A percentile compares a stretch with the other conserved stretches of the same genome.
Evolutionary conservation across 2,113 vertebrate genomes (phyloP).

Genomic region (Oostethus manadensis): DNA sequence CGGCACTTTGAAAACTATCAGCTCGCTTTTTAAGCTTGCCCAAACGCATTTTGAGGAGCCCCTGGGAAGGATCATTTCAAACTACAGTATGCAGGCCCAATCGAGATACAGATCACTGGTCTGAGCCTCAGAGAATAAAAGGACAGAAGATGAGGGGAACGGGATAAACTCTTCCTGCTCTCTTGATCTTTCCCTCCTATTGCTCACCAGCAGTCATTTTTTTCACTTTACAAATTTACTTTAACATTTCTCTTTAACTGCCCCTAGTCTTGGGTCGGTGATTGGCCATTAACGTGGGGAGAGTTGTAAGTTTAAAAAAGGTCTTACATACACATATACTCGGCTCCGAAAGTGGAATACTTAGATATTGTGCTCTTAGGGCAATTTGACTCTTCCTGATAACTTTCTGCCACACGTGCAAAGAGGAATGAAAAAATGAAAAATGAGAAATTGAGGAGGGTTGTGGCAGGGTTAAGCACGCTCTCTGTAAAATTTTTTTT

Average conservation of each 20-base stretch:
- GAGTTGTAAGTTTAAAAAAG: neutral
- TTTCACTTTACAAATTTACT: slow-evolving; percentile 12
- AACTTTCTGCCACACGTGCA: neutral
- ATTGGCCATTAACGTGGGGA: neutral
- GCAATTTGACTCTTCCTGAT: neutral
- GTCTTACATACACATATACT: neutral
- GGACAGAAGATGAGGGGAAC: slow-evolving; percentile 41
- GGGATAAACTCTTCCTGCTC: slow-evolving; percentile 54
- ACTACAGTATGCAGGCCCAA: slow-evolving; percentile 49
- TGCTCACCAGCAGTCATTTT: slow-evolving; percentile 11
- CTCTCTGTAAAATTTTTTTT: no score
- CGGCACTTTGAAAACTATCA: slow-evolving; percentile 66
- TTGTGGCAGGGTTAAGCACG: no score
- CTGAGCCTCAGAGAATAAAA: slow-evolving; percentile 45
- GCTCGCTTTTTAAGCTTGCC: slow-evolving; percentile 58
- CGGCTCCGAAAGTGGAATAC: neutral
- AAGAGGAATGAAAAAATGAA: no score
- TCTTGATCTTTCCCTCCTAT: slow-evolving; percentile 39
- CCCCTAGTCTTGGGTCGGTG: neutral
- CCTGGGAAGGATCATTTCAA: slow-evolving; percentile 50
- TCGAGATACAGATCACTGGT: slow-evolving; percentile 50
- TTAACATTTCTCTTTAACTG: slow-evolving; percentile 4
- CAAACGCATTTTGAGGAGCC: slow-evolving; percentile 60
- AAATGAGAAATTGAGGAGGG: no score
- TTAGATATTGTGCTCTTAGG: neutral